Conservation (phyloP, 2,888 invertebrate species). For the Caenorhabditis virilis region DNA sequence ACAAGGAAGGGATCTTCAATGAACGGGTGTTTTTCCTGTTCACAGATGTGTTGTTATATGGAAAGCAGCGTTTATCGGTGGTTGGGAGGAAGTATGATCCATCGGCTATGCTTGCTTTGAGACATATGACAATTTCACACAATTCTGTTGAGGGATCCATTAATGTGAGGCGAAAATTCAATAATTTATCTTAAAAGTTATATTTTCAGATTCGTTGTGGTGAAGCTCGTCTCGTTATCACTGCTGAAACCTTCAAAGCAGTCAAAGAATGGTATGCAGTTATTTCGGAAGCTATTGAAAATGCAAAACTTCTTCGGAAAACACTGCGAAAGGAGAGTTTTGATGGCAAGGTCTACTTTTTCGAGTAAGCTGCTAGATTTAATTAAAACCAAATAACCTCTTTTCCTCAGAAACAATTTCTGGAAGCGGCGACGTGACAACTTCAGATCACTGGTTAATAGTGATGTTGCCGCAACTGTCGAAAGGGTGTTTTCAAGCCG, state of each 20-base stretch:
- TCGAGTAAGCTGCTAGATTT: slow-evolving; percentile 14
- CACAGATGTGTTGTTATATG: slow-evolving; percentile 46
- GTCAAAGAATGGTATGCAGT: slow-evolving; percentile 22
- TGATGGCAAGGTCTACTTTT: slow-evolving; percentile 26
- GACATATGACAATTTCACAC: slow-evolving; percentile 27
- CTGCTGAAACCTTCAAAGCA: slow-evolving; percentile 15
- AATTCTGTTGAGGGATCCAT: slow-evolving; percentile 35
- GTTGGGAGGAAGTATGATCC: slow-evolving; percentile 35
- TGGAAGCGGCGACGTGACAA: slow-evolving; percentile 22
- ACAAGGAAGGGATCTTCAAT: slow-evolving; percentile 12
- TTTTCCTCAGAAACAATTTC: slow-evolving; percentile 13
- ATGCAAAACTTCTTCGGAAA: slow-evolving; percentile 33
- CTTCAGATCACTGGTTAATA: slow-evolving; percentile 10
- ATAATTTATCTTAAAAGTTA: background rate
- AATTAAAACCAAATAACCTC: background rate
- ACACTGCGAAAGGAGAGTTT: slow-evolving; percentile 47
- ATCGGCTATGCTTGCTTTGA: slow-evolving; percentile 31
- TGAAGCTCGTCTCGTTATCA: slow-evolving; percentile 25
- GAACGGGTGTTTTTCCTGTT: slow-evolving; percentile 44
- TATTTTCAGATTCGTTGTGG: slow-evolving; percentile 27
- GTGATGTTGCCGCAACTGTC: slow-evolving; percentile 7
- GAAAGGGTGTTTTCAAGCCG: slow-evolving; percentile 20
- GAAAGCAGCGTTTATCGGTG: slow-evolving; percentile 31
- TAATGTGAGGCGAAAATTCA: slow-evolving; percentile 9
- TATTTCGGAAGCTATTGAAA: slow-evolving; percentile 33